phyloP scores from a whole-genome alignment of 2,797 vertebrate genomes.

The Percopsis omiscomaycus region DNA sequence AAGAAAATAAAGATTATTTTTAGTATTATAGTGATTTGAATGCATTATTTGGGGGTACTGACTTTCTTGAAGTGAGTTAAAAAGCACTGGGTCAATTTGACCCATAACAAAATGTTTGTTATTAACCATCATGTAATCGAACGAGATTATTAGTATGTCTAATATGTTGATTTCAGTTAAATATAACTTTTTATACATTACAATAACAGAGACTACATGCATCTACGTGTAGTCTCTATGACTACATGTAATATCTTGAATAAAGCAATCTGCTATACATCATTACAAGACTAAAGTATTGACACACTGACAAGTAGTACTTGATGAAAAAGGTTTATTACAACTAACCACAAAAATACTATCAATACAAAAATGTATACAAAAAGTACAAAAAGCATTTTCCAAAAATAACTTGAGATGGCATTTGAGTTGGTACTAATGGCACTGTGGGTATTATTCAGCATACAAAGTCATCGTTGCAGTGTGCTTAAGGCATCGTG shows the following conservation, averaged over 20 bases:
- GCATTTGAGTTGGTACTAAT: constrained; percentile 53
- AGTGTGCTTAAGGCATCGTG: constrained; percentile 56
- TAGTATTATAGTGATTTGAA: no score
- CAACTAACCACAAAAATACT: constrained; percentile 68
- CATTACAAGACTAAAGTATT: not conserved
- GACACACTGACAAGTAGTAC: not conserved
- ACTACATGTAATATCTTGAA: not conserved
- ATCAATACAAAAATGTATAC: constrained; percentile 72
- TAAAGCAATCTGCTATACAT: not conserved
- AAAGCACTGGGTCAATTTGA: no score
- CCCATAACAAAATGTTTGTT: no score
- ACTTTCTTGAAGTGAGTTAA: no score
- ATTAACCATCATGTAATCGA: no score
- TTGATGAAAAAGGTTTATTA: constrained; percentile 64
- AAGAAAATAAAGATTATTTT: no score
- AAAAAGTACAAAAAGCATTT: constrained; percentile 69
- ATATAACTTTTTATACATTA: no score
- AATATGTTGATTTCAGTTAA: no score
- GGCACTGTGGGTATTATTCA: constrained; percentile 62
- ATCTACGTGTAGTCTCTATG: no score
- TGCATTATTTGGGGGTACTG: no score
- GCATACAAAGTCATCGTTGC: constrained; percentile 54
- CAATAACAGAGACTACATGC: no score
- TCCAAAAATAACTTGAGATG: constrained; percentile 72
- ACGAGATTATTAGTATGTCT: no score